Conservation (phyloP, 1,140 invertebrate genomes). For the Euglossa dilemma region DNA sequence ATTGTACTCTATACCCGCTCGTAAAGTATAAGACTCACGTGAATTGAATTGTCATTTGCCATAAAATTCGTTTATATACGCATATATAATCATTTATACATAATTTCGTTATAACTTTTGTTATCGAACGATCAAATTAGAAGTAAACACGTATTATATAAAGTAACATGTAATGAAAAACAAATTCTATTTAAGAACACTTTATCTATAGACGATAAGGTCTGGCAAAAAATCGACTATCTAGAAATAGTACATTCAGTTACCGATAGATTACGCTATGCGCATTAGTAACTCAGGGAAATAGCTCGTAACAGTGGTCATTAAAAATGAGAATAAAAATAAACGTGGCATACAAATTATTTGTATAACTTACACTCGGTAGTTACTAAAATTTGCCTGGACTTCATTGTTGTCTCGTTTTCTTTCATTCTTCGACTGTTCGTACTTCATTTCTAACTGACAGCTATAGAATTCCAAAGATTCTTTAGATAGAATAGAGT, state of each 20-base stretch:
- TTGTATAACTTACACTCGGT: neutral
- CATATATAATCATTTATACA: neutral
- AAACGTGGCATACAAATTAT: neutral
- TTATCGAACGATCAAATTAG: neutral
- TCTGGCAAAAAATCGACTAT: neutral
- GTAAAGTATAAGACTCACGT: slow-evolving; percentile 3
- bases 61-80: slow-evolving; percentile 32
- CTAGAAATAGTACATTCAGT: neutral
- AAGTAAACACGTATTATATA: neutral
- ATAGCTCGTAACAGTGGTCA: neutral
- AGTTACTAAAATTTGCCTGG: neutral
- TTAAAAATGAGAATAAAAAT: neutral
- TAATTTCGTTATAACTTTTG: neutral
- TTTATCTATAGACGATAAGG: neutral
- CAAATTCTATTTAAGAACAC: neutral
- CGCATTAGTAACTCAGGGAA: slow-evolving; percentile 1
- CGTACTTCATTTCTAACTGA: neutral
- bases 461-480: slow-evolving; percentile 3
- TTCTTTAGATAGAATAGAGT: neutral
- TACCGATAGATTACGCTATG: slow-evolving; percentile 19
- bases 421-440: neutral
- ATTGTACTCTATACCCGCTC: slow-evolving; percentile 9
- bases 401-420: no score
- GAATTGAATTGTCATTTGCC: slow-evolving; percentile 9
- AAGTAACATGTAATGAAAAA: neutral